These are phyloP conservation scores for Melanotaenia pygmaea DNA, from an alignment of 2,797 vertebrate genomes.

Conservation along the genomic window DNA sequence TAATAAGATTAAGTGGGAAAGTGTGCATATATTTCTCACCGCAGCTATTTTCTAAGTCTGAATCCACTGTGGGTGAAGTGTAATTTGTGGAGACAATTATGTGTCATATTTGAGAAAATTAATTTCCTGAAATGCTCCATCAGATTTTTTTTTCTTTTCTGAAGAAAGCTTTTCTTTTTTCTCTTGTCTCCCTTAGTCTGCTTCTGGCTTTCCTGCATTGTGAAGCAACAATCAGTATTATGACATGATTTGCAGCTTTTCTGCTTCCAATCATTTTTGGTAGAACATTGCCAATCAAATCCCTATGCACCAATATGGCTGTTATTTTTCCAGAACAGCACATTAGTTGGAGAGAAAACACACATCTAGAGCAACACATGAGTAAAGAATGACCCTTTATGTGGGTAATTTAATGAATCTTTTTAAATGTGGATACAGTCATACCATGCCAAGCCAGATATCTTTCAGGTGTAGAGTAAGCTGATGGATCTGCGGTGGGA, in stretches of 20 bases:
- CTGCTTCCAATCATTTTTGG: conserved; percentile 27
- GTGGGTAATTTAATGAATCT: background rate
- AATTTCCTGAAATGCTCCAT: conserved; percentile 63
- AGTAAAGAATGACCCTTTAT: background rate
- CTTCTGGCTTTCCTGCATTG: conserved; percentile 34
- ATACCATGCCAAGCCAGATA: background rate
- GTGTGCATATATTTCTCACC: conserved; percentile 29
- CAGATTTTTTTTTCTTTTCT: conserved; percentile 50
- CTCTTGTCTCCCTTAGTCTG: conserved; percentile 24
- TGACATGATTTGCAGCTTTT: conserved; percentile 50
- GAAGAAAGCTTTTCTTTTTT: conserved; percentile 21
- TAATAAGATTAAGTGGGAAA: conserved; percentile 42
- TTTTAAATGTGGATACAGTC: background rate
- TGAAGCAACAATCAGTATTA: conserved; percentile 53
- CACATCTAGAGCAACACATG: conserved; percentile 13
- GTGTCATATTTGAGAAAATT: conserved; percentile 64
- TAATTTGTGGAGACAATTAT: conserved; percentile 62
- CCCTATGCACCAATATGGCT: conserved; percentile 6
- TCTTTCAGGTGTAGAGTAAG: background rate
- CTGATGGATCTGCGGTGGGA: background rate
- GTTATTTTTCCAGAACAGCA: conserved; percentile 6
- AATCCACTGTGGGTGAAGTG: conserved; percentile 48
- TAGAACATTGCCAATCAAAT: conserved; percentile 54
- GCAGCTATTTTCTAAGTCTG: conserved; percentile 35
- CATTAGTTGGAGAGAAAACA: conserved; percentile 12